Base-by-base conservation (phyloP, 2,797 vertebrate genomes). In the Clarias pachynema region DNA sequence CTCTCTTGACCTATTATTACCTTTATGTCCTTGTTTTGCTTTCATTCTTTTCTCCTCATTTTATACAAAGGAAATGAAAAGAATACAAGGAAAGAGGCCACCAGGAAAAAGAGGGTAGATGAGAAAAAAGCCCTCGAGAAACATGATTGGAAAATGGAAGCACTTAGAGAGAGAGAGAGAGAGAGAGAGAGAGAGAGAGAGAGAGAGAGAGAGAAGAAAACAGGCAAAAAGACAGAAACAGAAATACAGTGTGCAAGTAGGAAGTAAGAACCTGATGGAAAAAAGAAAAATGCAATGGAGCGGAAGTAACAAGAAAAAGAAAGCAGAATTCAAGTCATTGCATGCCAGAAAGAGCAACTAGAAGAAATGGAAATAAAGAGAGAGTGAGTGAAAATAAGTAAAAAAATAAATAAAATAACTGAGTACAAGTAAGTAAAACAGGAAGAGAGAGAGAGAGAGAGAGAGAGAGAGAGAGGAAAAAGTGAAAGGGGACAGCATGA, bases 91-190 rank as follows among this genome's bases (percentile, higher is more conserved):
- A 77, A 84, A n/a, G 24, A 84, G 73, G 16, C 62, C 83, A 84
- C 59, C 26, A 53, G 59, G 59, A 84, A 75, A 65, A 9, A n/a
- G 26, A 66, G 40, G 60, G 24, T n/a, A 49, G 70, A 29, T 53
- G 18, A 65, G 60, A 77, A 60, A 65, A 77, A 77, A 75, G 73
- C 82, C 29, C 82, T 77, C 7, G 12, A 84, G 82, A 84, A 73
- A 66, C 72, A 53, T 73, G 60, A 84, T 84, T 65, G 73, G 12
- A 80, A 80, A 80, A 80, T 80, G 63, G 44, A 75, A 77, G 60
- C 82, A 75, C 82, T 83, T 75, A 44, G 69, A 73, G 31, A 60
- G 24, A 81, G 44, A 81, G 44, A 72, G 34, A 72, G 68, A 82
- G 24, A 63, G 34, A 63, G 60, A 80, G 78, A 80, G 60, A 80